These are phyloP conservation scores for Astreopora myriophthalma DNA, from an alignment of 64 coral and sea anemone genomes.

Conservation along the genomic window DNA sequence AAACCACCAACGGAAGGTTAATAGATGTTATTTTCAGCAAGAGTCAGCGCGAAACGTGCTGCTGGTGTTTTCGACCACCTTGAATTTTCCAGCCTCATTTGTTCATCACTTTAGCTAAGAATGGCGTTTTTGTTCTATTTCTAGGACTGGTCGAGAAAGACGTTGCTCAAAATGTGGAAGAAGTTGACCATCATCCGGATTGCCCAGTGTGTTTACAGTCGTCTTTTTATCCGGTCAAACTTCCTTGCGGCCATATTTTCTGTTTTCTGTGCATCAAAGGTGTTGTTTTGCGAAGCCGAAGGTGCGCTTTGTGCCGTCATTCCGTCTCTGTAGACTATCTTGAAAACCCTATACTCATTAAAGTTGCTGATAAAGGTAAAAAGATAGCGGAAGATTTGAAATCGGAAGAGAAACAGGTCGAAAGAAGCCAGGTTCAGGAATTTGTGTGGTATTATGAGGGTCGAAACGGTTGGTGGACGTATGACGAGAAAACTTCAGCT, in stretches of 20 bases:
- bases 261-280: constrained; percentile 99
- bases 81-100: background rate
- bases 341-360: constrained; percentile 92
- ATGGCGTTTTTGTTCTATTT: background rate
- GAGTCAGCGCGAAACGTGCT: background rate
- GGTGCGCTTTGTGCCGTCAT: constrained; percentile 94
- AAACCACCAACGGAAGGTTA: constrained; percentile 9
- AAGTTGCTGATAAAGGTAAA: constrained; percentile 2
- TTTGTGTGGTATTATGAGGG: constrained; percentile 98
- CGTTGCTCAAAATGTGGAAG: constrained; percentile 62
- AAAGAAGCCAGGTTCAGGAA: constrained; percentile 10
- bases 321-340: constrained; percentile 76
- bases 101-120: too few species aligned
- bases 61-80: background rate
- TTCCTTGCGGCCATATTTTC: constrained; percentile 96
- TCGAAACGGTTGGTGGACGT: constrained; percentile 98
- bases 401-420: background rate
- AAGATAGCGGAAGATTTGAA: constrained; percentile 8
- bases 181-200: constrained; percentile 85
- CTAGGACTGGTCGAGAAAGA: background rate
- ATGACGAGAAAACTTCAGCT: constrained; percentile 83
- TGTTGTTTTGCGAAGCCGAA: constrained; percentile 88
- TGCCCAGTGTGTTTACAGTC: constrained; percentile 95
- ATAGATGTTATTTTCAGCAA: background rate
- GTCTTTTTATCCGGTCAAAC: constrained; percentile 85